Conservation (phyloP, 2,113 vertebrate species). For the Anhinga anhinga region DNA sequence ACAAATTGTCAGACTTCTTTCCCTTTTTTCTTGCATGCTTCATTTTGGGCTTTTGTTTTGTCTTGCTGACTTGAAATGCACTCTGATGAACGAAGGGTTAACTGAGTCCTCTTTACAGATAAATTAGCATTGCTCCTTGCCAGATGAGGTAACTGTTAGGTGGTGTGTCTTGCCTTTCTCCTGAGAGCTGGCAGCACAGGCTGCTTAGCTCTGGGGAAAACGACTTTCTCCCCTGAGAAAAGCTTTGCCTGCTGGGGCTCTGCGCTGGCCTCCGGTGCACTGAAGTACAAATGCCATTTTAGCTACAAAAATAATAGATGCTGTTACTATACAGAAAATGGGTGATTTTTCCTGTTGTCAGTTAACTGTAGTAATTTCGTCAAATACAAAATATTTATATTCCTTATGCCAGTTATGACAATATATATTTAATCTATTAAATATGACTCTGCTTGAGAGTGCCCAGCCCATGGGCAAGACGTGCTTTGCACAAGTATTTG, state of each 20-base stretch:
- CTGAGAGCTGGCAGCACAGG: not conserved
- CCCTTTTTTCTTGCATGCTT: accelerated
- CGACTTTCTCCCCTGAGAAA: not conserved
- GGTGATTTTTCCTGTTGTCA: not conserved
- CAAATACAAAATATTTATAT: slow-evolving; percentile 45
- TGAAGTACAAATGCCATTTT: not conserved
- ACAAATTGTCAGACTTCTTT: not conserved
- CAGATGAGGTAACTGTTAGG: not conserved
- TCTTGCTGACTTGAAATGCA: not conserved
- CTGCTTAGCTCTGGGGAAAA: not conserved
- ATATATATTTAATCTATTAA: slow-evolving; percentile 31
- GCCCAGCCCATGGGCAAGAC: not conserved
- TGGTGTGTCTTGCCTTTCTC: too few relatives aligned
- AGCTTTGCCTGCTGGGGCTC: not conserved
- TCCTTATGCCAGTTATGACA: slow-evolving; percentile 27
- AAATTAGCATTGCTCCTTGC: not conserved
- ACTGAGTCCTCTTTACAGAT: not conserved
- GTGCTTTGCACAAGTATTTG: slow-evolving; percentile 26
- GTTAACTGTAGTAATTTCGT: slow-evolving; percentile 45
- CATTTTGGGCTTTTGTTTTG: not conserved
- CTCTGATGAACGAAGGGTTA: not conserved
- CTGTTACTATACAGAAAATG: not conserved
- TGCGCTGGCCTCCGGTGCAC: not conserved
- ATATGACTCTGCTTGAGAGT: not conserved
- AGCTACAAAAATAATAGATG: not conserved